Evolutionary conservation across 2,797 vertebrate species (phyloP).

Genomic region (Margarornis squamiger): DNA sequence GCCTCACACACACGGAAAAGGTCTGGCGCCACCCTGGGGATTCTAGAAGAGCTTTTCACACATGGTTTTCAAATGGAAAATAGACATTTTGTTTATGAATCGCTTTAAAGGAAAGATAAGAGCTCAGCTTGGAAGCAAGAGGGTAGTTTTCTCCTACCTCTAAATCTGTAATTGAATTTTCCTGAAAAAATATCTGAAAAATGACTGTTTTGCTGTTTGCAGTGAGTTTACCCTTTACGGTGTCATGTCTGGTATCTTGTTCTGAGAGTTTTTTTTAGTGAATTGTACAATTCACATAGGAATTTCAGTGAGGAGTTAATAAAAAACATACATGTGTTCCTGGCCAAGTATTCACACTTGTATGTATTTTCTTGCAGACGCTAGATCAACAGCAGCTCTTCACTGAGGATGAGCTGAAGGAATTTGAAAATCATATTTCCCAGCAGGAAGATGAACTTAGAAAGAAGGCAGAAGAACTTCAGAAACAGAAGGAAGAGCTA

Average conservation of each 20-base stretch:
- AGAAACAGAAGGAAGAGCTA: slow-evolving; percentile 90
- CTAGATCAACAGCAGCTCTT: slow-evolving; percentile 93
- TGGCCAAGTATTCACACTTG: not conserved
- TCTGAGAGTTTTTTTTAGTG: not conserved
- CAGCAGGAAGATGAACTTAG: slow-evolving; percentile 89
- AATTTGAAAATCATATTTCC: slow-evolving; percentile 90
- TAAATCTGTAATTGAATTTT: not conserved
- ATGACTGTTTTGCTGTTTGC: not conserved
- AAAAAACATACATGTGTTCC: not conserved
- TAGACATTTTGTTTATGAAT: not conserved
- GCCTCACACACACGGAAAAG: not conserved
- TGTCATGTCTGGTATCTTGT: not conserved
- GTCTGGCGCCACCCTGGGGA: slow-evolving; percentile 23
- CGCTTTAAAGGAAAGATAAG: not conserved
- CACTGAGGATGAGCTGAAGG: slow-evolving; percentile 92
- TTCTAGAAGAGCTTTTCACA: not conserved
- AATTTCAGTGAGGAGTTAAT: not conserved
- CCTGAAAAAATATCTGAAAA: not conserved
- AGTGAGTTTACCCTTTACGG: not conserved
- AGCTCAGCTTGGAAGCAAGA: not conserved
- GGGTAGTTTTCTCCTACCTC: not conserved
- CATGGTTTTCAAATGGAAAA: not conserved
- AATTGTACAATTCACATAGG: not conserved
- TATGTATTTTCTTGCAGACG: slow-evolving; percentile 78
- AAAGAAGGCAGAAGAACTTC: slow-evolving; percentile 86